Evolutionary conservation across 1,140 invertebrate genomes (phyloP).

Genomic region (Cyclargus thomasi): DNA sequence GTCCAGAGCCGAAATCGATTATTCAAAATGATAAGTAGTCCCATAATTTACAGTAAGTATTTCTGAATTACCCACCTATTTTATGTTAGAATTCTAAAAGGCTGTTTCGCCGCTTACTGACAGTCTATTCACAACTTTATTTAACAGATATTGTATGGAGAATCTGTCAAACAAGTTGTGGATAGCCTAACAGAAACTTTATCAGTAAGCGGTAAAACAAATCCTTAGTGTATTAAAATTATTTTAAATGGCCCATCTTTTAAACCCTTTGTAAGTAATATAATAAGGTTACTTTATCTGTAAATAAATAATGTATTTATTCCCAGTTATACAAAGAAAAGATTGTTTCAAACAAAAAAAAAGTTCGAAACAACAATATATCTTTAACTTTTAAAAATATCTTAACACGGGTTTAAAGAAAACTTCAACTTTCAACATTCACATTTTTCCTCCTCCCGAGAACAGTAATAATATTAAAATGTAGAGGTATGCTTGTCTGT

Average conservation of each 20-base stretch:
- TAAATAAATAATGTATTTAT: neutral
- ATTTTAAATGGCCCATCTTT: neutral
- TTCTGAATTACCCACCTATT: neutral
- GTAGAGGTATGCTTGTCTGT: too few relatives aligned
- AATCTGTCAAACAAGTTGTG: too few relatives aligned
- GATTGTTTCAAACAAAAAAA: neutral
- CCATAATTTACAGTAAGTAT: conserved; percentile 1
- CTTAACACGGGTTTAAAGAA: conserved; percentile 1
- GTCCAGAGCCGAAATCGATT: neutral
- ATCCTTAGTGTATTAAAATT: neutral
- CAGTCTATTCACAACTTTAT: too few relatives aligned
- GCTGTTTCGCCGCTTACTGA: too few relatives aligned
- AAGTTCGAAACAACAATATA: conserved; percentile 3
- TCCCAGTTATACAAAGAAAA: neutral
- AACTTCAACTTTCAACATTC: neutral
- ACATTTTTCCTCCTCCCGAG: neutral
- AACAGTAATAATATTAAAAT: neutral
- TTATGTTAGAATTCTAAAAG: neutral
- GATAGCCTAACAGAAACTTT: too few relatives aligned
- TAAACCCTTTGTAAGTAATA: too few relatives aligned
- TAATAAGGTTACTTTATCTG: neutral
- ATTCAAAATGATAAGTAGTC: neutral
- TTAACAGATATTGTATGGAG: too few relatives aligned
- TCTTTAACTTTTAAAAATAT: neutral
- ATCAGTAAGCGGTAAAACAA: too few relatives aligned